Conservation (phyloP, 2,888 invertebrate genomes). For the Xylota sylvarum region DNA sequence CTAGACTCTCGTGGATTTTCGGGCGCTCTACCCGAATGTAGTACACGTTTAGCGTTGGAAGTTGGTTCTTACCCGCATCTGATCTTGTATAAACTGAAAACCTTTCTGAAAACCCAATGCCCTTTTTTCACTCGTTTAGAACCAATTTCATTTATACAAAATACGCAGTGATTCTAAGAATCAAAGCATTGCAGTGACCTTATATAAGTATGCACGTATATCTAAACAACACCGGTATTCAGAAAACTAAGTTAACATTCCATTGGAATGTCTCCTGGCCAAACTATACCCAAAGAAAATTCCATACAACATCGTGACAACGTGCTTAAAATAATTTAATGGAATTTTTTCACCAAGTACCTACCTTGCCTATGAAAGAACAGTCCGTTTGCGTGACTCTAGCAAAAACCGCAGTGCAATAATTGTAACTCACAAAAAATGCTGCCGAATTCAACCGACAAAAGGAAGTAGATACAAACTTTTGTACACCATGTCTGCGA, state of each 20-base stretch:
- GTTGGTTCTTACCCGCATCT: too few species aligned
- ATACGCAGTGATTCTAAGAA: too few species aligned
- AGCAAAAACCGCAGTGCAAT: slow-evolving; percentile 48
- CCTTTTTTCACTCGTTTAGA: too few species aligned
- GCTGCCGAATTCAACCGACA: slow-evolving; percentile 27
- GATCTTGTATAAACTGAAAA: too few species aligned
- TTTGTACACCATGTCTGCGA: slow-evolving; percentile 38
- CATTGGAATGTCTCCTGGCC: not conserved
- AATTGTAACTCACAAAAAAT: slow-evolving; percentile 54
- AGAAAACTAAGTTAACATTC: not conserved
- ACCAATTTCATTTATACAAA: too few species aligned
- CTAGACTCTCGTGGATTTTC: too few species aligned
- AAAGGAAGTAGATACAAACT: slow-evolving; percentile 17
- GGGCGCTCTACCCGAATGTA: too few species aligned
- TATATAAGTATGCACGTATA: too few species aligned
- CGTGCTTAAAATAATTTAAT: slow-evolving; percentile 11
- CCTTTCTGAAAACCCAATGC: too few species aligned
- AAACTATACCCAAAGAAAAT: not conserved
- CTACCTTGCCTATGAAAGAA: not conserved
- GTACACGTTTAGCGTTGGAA: too few species aligned
- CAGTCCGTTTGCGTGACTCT: slow-evolving; percentile 30
- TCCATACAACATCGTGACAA: slow-evolving; percentile 5
- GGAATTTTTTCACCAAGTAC: not conserved
- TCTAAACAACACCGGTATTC: not conserved
- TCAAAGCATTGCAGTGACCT: not conserved